Base-by-base conservation (phyloP, 2,888 invertebrate genomes). In the Bhutanitis thaidina region DNA sequence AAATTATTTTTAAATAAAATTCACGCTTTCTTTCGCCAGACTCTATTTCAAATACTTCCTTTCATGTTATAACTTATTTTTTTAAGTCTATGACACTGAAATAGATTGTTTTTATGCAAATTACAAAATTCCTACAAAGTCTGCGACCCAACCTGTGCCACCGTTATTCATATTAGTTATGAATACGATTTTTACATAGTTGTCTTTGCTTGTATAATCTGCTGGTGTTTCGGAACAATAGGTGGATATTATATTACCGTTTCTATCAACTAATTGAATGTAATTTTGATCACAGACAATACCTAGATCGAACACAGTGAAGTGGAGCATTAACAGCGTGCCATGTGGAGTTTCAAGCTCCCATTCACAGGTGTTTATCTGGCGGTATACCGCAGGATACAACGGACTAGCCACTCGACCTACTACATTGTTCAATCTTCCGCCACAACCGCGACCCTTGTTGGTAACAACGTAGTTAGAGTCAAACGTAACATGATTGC, bases 91-190 rank as follows among this genome's bases (percentile, higher is more conserved):
- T n/a, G n/a, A n/a, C n/a, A n/a, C n/a, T n/a, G n/a, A n/a, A n/a
- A n/a, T n/a, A n/a, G n/a, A n/a, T n/a, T n/a, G n/a, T n/a, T n/a
- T n/a, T n/a, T n/a, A n/a, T n/a, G n/a, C n/a, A n/a, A n/a, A n/a
- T n/a, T n/a, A n/a, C n/a, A n/a, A n/a, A n/a, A n/a, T n/a, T n/a
- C 59, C 80, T 9, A 76, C 55, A 57, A 87, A 89, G 27, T 75
- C 68, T 1, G 90, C 90, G 2, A 89, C 67, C 93, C 94, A 96
- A 14, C 96, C 96, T 1, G 91, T 90, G 7, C 95, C 95, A 15
- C 92, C 91, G 64, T 94, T 95, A 61, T 94, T 93, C 41, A 90
- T 77, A 9, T 91, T 91, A 27, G 94, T 93, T 36, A 84, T 87
- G 68, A 93, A 94, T 0, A 91, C 88, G 9, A 96, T 81, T 37